Evolutionary conservation across 2,113 vertebrate genomes (phyloP), one percentile per base, ranked within the genome.

Genomic region (Sprattus sprattus): DNA sequence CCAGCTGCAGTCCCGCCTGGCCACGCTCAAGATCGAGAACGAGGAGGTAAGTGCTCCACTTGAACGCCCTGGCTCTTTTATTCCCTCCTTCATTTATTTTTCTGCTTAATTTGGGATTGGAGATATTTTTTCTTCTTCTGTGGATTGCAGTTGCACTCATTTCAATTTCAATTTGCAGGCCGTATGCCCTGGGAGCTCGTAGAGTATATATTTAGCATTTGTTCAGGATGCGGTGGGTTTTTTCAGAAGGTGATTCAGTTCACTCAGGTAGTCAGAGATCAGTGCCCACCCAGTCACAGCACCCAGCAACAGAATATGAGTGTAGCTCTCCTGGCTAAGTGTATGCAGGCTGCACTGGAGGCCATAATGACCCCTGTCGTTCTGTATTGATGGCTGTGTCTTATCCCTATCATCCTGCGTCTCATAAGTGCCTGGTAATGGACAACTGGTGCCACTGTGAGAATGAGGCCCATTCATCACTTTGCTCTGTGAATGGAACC

Each of bases 11-110:
- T 99, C 98, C 0, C 96, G 98, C 82, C 94, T 99, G 78, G 95
- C 97, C 86, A 99, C 97, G 0, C 96, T 99, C 91, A 98, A 96
- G 95, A 99, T 99, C 75, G 98, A 99, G 92, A 99, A 99, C 0
- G 98, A 99, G 87, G 98, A 99, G 97, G 97, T 99, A 91, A 96
- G 92, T 2, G 10, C 8, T 25, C 64, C 9, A 67, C 9, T 9
- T 9, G 6, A 0, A 32, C n/a, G 10, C 22, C 9, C 64, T 8
- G 25, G 2, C 25, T 71, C 2, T 10, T 71, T 13, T 3, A 3
- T 25, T 71, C n/a, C 25, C 25, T 71, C 60, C n/a, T 10, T 16
- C 16, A 2, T 32, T 32, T 71, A 25, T 71, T 6, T 9, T 54
- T 15, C 47, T 18, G 1, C 16, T 4, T 71, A 25, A 71, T 28